phyloP scores from a whole-genome alignment of 2,797 vertebrate species.

The Hoplostethus mediterraneus region DNA sequence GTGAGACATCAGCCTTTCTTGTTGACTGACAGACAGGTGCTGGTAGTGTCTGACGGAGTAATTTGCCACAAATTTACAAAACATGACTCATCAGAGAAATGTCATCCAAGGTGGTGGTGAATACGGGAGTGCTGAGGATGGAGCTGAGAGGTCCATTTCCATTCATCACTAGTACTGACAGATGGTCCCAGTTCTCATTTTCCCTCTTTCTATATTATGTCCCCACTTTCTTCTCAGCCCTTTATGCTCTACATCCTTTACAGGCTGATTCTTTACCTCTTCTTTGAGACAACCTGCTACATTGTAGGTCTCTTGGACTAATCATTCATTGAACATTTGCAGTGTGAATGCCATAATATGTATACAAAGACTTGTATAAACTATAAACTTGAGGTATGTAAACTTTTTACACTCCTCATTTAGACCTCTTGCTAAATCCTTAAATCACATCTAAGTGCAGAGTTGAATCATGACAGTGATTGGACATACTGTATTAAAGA shows the following conservation, averaged over 20 bases:
- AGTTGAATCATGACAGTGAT: slow-evolving; percentile 76
- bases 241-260: slow-evolving; percentile 43
- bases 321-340: slow-evolving; percentile 22
- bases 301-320: slow-evolving; percentile 22
- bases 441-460: slow-evolving; percentile 1
- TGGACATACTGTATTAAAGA: slow-evolving; percentile 95
- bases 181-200: slow-evolving; percentile 71
- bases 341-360: not conserved
- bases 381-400: not conserved
- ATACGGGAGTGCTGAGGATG: slow-evolving; percentile 38
- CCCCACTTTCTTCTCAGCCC: slow-evolving; percentile 73
- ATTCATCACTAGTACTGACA: slow-evolving; percentile 75
- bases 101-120: slow-evolving; percentile 71
- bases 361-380: slow-evolving; percentile 2
- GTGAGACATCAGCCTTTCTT: slow-evolving; percentile 69
- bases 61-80: slow-evolving; percentile 84
- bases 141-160: slow-evolving; percentile 61
- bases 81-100: slow-evolving; percentile 72
- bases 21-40: slow-evolving; percentile 76
- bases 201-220: slow-evolving; percentile 47
- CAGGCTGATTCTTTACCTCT: slow-evolving; percentile 37
- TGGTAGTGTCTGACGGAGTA: slow-evolving; percentile 81
- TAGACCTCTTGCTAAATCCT: not conserved
- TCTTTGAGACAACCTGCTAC: slow-evolving; percentile 29
- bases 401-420: slow-evolving; percentile 8